Percentiles rank a stretch among this genome's conserved stretches.
phyloP scores from a whole-genome alignment of 2,888 invertebrate species.

The Leptarthrus brevirostris region DNA sequence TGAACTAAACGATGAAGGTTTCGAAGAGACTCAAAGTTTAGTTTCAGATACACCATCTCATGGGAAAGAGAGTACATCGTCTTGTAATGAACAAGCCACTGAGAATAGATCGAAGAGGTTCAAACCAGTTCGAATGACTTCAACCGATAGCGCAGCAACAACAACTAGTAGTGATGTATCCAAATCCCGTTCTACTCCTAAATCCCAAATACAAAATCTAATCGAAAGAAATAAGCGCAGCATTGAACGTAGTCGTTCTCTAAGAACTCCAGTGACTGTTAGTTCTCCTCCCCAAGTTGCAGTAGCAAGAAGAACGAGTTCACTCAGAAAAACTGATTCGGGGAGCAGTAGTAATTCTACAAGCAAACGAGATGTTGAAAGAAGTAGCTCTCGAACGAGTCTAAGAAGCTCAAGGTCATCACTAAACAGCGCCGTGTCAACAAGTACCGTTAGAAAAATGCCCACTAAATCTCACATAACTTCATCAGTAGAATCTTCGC shows the following conservation, averaged over 20 bases:
- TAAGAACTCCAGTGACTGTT: conserved; percentile 55
- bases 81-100: conserved; percentile 74
- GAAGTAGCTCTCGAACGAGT: conserved; percentile 82
- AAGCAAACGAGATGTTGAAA: conserved; percentile 73
- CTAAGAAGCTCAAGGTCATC: conserved; percentile 86
- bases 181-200: conserved; percentile 57
- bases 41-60: conserved; percentile 89
- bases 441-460: conserved; percentile 80
- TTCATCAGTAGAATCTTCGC: conserved; percentile 62
- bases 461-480: conserved; percentile 69
- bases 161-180: conserved; percentile 63
- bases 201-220: conserved; percentile 58
- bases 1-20: conserved; percentile 88
- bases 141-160: conserved; percentile 68
- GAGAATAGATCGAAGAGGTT: conserved; percentile 59
- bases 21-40: conserved; percentile 89
- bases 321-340: conserved; percentile 64
- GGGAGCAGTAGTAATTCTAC: conserved; percentile 58
- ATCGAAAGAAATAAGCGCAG: conserved; percentile 58
- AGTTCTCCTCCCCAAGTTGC: conserved; percentile 60
- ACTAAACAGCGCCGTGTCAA: conserved; percentile 82
- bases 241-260: conserved; percentile 57
- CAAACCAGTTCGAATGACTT: conserved; percentile 56
- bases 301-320: conserved; percentile 65
- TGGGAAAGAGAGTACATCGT: conserved; percentile 76